A percentile compares a stretch with the other conserved stretches of the same genome.
Conservation (phyloP, 2,888 invertebrate genomes). For the Eupithecia exiguata region DNA sequence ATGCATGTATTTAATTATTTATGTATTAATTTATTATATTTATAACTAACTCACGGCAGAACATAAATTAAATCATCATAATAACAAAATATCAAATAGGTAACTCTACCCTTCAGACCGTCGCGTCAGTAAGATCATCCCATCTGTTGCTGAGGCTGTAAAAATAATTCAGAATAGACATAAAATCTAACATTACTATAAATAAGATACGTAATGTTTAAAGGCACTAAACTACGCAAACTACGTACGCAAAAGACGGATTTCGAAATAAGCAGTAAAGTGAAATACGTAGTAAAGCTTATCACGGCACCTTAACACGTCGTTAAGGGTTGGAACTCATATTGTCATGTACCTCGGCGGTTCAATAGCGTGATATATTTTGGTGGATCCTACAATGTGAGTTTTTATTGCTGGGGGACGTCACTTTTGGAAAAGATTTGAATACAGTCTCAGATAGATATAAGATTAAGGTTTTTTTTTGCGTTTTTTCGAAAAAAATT, state of each 20-base stretch:
- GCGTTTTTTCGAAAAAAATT: too few species aligned
- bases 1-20: too few species aligned
- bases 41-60: too few species aligned
- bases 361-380: not conserved
- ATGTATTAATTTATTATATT: too few species aligned
- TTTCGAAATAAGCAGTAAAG: slow-evolving; percentile 7
- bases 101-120: too few species aligned
- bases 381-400: not conserved
- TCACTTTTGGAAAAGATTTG: not conserved
- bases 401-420: not conserved
- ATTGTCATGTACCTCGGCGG: not conserved
- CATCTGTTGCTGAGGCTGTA: not conserved
- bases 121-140: not conserved
- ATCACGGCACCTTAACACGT: slow-evolving; percentile 10
- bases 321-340: slow-evolving; percentile 3
- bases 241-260: slow-evolving; percentile 9
- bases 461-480: too few species aligned
- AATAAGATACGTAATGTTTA: not conserved
- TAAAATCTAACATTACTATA: not conserved
- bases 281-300: slow-evolving; percentile 15
- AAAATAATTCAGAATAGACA: not conserved
- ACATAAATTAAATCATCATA: too few species aligned
- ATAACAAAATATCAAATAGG: too few species aligned
- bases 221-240: not conserved
- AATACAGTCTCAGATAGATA: not conserved